Base-by-base conservation (phyloP, 1,140 invertebrate species). In the Drosophila miranda region DNA sequence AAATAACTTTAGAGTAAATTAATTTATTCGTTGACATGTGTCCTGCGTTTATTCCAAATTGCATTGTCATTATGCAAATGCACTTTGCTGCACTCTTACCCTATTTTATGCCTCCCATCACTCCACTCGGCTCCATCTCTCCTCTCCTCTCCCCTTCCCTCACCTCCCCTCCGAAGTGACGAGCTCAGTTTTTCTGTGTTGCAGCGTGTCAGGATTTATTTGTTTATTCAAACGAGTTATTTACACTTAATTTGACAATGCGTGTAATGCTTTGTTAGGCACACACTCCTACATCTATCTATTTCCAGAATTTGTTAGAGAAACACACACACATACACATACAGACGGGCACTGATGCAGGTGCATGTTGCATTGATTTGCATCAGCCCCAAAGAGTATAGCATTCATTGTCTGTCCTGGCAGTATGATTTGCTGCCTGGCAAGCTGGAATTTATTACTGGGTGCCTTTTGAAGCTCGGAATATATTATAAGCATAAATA, bases 1-100 rank as follows among this genome's bases (percentile, higher is more conserved):
- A 86, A 86, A 86, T 87, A 86, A 86, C 66, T 62, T 78, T 76
- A 64, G 82, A 78, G 82, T 82, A 87, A 87, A 87, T 86, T 86
- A 86, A 86, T 86, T 86, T 86, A 86, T 86, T 86, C 82, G 82
- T 75, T 82, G 82, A 86, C 82, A 86, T 86, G 82, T 86, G 82
- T 86, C 82, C 80, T 70, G 69, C 73, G 81, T 84, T 84, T 86
- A 74, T 86, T 84, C 74, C 73, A 86, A 84, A 84, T 86, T 84
- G 81, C 81, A 86, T 86, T 87, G 77, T 87, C 77, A 86, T 86
- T 86, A 87, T 86, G 81, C 81, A 86, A 86, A 86, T 86, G 82
- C 81, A 86, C 72, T 80, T 68, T 86, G 44, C 59, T 86, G 44
- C 59, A 51, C 51, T 51, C 21, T 55, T 46, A 19, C 9, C 21